Evolutionary conservation across 2,797 vertebrate genomes (phyloP), one percentile per base, ranked within the genome.

Genomic region (Darevskia mixta): DNA sequence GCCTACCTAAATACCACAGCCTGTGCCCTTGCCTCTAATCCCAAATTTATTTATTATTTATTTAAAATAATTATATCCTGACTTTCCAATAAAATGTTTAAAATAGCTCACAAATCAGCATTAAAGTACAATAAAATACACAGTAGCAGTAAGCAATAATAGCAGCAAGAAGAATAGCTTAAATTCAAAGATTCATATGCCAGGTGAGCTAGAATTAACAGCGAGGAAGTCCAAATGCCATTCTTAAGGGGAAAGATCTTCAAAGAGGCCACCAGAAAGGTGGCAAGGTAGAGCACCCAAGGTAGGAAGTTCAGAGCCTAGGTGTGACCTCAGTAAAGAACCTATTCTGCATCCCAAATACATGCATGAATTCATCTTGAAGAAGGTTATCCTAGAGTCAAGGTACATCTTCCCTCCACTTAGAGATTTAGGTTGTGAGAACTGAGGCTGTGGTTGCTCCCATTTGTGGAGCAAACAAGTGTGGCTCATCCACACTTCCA

Each of bases 21-120:
- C 64, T 49, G 8, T 29, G 23, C 25, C 27, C 15, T 82, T 82
- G 13, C 41, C 15, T 75, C 45, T 61, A 25, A 58, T 55, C 78
- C 71, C 27, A 55, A 23, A 61, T 41, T 45, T 55, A 72, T 55
- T 72, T 35, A 13, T 83, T 73, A 72, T 71, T 5, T 77, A 6
- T 45, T 77, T 35, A 15, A 25, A 8, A 23, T 49, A 13, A 69
- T 49, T 83, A 73, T 55, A 55, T 35, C 45, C 45, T 66, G 41
- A 18, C 49, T 18, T 66, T 67, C 18, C 27, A 77, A 32, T 78
- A 67, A 85, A 77, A 85, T 77, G 58, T 67, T 77, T 71, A 85
- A 76, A 41, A 18, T 25, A 75, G 13, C 49, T 75, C 49, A 75
- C 38, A 66, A 77, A 9, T 25, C 29, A 66, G 41, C 20, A 85